A percentile compares a stretch with the other conserved stretches of the same genome.
phyloP scores from a whole-genome alignment of 1,140 invertebrate species.

The Philopotamus ludificatus region DNA sequence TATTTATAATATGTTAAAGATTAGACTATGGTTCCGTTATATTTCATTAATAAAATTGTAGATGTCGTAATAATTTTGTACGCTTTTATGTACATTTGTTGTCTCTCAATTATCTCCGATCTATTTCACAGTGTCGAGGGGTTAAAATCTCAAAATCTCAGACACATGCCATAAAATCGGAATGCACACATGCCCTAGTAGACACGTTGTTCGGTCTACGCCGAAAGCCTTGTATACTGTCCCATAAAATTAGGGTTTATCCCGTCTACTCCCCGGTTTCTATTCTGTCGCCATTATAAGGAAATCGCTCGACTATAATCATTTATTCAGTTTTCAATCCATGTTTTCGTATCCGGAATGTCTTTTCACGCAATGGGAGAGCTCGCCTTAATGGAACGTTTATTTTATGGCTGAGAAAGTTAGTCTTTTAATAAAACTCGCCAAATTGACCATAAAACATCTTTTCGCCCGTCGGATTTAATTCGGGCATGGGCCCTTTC shows the following conservation, averaged over 20 bases:
- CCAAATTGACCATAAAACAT: slow-evolving; percentile 11
- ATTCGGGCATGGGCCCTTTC: not conserved
- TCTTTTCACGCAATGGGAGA: slow-evolving; percentile 1
- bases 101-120: no score
- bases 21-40: no score
- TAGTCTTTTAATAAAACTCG: slow-evolving; percentile 11
- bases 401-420: slow-evolving; percentile 4
- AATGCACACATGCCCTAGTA: no score
- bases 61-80: no score
- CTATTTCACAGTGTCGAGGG: no score
- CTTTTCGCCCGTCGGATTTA: slow-evolving; percentile 6
- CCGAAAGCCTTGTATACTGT: not conserved
- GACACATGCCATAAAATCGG: no score
- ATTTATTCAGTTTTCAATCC: slow-evolving; percentile 14
- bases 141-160: no score
- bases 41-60: no score
- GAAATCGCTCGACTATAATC: not conserved
- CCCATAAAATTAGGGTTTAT: not conserved
- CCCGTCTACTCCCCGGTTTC: not conserved
- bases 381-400: slow-evolving; percentile 9
- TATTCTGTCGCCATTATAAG: not conserved
- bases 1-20: no score
- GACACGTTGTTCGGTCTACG: no score
- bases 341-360: not conserved
- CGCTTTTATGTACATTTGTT: no score